Evolutionary conservation across 2,888 invertebrate species (phyloP).

Genomic region (Ceratothoa steindachneri): DNA sequence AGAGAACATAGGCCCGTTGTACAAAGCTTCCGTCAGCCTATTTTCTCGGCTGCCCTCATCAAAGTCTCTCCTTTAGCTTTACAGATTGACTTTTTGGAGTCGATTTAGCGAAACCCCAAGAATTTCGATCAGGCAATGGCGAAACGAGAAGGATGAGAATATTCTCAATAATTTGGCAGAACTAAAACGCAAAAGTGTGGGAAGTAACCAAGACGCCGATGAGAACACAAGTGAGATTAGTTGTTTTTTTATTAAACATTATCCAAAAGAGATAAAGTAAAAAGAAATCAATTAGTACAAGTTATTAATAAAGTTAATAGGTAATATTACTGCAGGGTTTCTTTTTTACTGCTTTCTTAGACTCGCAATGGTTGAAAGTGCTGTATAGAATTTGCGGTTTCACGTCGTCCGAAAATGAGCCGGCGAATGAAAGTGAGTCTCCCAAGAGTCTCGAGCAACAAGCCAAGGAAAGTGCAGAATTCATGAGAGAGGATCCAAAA

Average conservation of each 20-base stretch:
- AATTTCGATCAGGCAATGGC: slow-evolving; percentile 30
- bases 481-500: not conserved
- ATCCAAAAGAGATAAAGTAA: no score
- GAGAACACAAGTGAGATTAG: not conserved
- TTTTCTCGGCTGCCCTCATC: no score
- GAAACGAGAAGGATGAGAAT: slow-evolving; percentile 14
- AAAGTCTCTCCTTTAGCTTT: slow-evolving; percentile 30
- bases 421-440: not conserved
- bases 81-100: slow-evolving; percentile 43
- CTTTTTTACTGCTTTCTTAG: no score
- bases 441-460: not conserved
- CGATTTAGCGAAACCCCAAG: slow-evolving; percentile 31
- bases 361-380: no score
- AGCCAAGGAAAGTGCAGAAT: slow-evolving; percentile 1
- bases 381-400: slow-evolving; percentile 7
- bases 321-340: no score
- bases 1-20: no score
- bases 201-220: not conserved
- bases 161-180: not conserved
- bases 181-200: not conserved
- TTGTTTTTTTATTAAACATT: no score
- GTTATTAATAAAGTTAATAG: no score
- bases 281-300: no score
- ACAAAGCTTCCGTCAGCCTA: no score
- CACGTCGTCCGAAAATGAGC: not conserved